A percentile compares a stretch with the other conserved stretches of the same genome.
Evolutionary conservation across 2,113 vertebrate species (phyloP).

Genomic region (Archilochus colubris): DNA sequence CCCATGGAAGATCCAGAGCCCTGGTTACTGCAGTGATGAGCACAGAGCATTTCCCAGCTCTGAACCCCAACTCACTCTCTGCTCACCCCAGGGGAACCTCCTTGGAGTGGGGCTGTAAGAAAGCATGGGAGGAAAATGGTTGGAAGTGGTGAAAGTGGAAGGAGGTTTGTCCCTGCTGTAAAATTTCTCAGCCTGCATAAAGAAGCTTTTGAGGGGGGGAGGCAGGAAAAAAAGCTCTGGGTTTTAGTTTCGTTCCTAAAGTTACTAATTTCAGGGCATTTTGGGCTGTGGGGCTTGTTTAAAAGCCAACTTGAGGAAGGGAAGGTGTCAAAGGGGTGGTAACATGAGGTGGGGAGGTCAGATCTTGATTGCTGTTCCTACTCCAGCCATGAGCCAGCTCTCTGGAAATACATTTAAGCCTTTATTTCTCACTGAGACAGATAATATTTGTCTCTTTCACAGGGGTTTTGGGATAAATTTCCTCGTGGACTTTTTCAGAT

Average conservation of each 20-base stretch:
- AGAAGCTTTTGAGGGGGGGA: rapidly evolving
- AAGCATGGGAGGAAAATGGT: background rate
- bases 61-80: rapidly evolving
- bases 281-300: background rate
- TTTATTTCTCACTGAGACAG: background rate
- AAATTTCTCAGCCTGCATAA: background rate
- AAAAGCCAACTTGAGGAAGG: background rate
- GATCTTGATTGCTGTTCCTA: background rate
- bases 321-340: background rate
- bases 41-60: background rate
- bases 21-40: background rate
- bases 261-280: background rate
- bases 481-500: background rate
- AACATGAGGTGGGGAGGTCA: background rate
- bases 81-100: rapidly evolving
- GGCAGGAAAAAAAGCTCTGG: rapidly evolving
- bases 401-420: background rate
- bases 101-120: background rate
- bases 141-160: background rate
- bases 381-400: background rate
- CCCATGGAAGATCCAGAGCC: background rate
- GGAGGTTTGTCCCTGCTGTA: background rate
- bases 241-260: background rate
- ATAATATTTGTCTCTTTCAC: background rate
- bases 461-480: background rate